These are phyloP conservation scores for Patella caerulea DNA, from an alignment of 2,888 invertebrate species.

Conservation along the genomic window DNA sequence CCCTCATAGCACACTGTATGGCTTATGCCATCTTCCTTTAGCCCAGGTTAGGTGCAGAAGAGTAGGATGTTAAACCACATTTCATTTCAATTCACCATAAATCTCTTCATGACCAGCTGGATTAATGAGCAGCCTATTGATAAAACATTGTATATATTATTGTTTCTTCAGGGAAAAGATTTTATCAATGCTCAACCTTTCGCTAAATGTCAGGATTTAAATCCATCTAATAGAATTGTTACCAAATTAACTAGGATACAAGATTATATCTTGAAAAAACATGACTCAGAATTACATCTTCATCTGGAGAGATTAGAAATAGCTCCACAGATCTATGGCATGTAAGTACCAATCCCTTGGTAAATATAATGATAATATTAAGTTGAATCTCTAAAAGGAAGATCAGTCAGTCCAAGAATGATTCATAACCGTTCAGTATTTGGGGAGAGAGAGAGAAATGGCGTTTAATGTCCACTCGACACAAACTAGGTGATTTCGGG, in stretches of 20 bases:
- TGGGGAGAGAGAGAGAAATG: too few relatives aligned
- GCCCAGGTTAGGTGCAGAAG: too few relatives aligned
- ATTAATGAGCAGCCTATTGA: background rate
- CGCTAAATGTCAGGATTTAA: slow-evolving; percentile 68
- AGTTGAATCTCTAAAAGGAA: too few relatives aligned
- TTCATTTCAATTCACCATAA: background rate
- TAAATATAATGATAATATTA: too few relatives aligned
- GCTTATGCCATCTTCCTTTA: too few relatives aligned
- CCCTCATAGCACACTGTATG: too few relatives aligned
- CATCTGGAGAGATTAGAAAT: slow-evolving; percentile 83
- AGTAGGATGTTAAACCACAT: background rate
- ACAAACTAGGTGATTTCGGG: too few relatives aligned
- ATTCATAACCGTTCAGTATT: too few relatives aligned
- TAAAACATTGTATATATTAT: background rate
- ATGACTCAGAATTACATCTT: slow-evolving; percentile 77
- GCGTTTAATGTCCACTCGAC: too few relatives aligned
- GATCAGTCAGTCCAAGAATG: too few relatives aligned
- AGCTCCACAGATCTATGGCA: slow-evolving; percentile 88
- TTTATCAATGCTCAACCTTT: slow-evolving; percentile 65
- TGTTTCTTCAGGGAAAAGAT: slow-evolving; percentile 34
- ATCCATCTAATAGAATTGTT: slow-evolving; percentile 71
- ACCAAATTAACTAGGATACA: slow-evolving; percentile 73
- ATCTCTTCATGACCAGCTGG: too few relatives aligned
- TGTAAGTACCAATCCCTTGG: slow-evolving; percentile 75
- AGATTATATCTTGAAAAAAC: slow-evolving; percentile 79